Conservation (phyloP, 2,113 vertebrate genomes). For the Oxyruncus cristatus region DNA sequence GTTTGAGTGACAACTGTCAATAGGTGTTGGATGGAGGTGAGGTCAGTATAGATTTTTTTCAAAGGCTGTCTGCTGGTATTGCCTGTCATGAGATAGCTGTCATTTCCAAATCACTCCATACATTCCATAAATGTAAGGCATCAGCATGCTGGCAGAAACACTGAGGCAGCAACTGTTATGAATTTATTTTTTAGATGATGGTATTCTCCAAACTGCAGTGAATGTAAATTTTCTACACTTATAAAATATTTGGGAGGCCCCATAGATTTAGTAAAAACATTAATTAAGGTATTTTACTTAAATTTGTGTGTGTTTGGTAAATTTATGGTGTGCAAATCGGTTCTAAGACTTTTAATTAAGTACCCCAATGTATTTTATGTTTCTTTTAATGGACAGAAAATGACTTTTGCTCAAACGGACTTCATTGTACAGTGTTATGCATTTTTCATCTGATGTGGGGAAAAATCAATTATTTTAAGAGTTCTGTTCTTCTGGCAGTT, state of each 20-base stretch:
- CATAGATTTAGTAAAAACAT: neutral
- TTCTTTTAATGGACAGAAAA: slow-evolving; percentile 77
- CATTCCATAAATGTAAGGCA: slow-evolving; percentile 55
- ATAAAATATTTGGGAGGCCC: slow-evolving; percentile 13
- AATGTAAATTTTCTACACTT: neutral
- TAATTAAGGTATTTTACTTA: slow-evolving; percentile 34
- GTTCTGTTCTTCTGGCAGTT: slow-evolving; percentile 72
- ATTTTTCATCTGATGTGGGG: slow-evolving; percentile 72
- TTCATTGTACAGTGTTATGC: slow-evolving; percentile 64
- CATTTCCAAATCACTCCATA: slow-evolving; percentile 74
- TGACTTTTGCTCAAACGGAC: slow-evolving; percentile 73
- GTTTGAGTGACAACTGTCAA: slow-evolving; percentile 83
- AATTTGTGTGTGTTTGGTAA: slow-evolving; percentile 53
- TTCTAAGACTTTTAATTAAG: slow-evolving; percentile 67
- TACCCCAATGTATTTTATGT: slow-evolving; percentile 66
- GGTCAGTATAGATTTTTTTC: slow-evolving; percentile 80
- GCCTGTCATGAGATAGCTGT: slow-evolving; percentile 76
- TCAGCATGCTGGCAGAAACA: slow-evolving; percentile 34
- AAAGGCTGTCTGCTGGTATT: slow-evolving; percentile 66
- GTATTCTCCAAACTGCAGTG: neutral
- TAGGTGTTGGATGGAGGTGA: slow-evolving; percentile 75
- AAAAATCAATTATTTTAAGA: slow-evolving; percentile 80
- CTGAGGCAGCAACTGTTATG: neutral
- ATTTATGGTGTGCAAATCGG: slow-evolving; percentile 59
- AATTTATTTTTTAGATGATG: neutral